Percentiles rank a stretch among this genome's conserved stretches.
phyloP scores from a whole-genome alignment of 2,888 invertebrate species.

The Tyria jacobaeae region DNA sequence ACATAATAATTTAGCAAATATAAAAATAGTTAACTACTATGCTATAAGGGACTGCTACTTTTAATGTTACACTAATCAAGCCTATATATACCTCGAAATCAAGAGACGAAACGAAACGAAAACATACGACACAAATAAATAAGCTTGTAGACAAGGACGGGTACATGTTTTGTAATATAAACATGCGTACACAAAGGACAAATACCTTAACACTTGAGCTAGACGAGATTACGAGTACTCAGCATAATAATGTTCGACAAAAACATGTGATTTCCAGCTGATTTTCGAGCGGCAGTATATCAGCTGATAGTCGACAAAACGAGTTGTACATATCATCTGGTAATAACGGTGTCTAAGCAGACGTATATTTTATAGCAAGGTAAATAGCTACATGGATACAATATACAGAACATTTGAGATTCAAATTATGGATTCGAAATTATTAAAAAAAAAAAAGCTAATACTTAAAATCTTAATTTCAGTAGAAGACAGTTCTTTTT shows the following conservation, averaged over 20 bases:
- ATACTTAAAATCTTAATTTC: not conserved
- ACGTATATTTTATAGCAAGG: slow-evolving; percentile 22
- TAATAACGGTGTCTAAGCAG: slow-evolving; percentile 1
- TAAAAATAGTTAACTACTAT: not conserved
- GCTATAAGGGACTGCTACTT: too few relatives aligned
- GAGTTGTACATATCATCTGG: slow-evolving; percentile 5
- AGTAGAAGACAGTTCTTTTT: not conserved
- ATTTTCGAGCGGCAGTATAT: slow-evolving; percentile 23
- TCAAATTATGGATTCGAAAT: not conserved
- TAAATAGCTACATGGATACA: too few relatives aligned
- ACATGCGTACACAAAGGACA: not conserved
- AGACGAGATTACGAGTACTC: not conserved
- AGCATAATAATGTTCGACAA: not conserved
- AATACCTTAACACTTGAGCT: not conserved
- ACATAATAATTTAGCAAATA: not conserved
- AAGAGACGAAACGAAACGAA: too few relatives aligned
- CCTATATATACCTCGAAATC: too few relatives aligned
- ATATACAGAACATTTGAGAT: slow-evolving; percentile 43
- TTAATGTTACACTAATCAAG: too few relatives aligned
- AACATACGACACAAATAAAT: not conserved
- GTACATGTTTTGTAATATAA: not conserved
- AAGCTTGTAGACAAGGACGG: not conserved
- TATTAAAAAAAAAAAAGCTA: not conserved
- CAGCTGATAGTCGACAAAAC: slow-evolving; percentile 22
- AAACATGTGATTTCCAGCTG: slow-evolving; percentile 30